Base-by-base conservation (phyloP, 2,113 vertebrate genomes). In the Onychorhynchus coronatus region DNA sequence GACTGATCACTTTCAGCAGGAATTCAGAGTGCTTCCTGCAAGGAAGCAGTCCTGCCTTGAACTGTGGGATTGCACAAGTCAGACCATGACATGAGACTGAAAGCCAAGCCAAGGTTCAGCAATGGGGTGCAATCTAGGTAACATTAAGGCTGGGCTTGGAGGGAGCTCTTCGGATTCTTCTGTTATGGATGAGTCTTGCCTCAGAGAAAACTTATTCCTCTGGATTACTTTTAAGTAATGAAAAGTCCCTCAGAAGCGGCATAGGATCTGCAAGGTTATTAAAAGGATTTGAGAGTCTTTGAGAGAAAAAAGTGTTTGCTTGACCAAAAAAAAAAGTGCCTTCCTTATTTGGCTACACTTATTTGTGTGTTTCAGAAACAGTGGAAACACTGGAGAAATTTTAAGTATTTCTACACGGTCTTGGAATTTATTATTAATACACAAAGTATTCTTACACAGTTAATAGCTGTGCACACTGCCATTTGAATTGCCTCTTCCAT, bases 31-130 rank as follows among this genome's bases (percentile, higher is more conserved):
- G 18, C 58, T 68, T 84, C 76, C 44, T 47, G 19, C 83, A 55
- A 62, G 41, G 44, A 89, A 86, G 41, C 21, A 65, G 13, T 33
- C 21, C 44, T 72, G 42, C 59, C 90, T 80, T 63, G 44, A 83
- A 52, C 41, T 31, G 49, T 37, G 35, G 72, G 25, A 55, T 8
- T 73, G 63, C 37, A 28, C 35, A 73, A 80, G 22, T 41, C 77
- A 80, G 55, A 73, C n/a, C 4, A 5, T 0, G 1, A 58, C 47
- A 27, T 0, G 12, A 75, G 23, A 59, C 35, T 1, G 0, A 83
- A n/a, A 39, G 42, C 52, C 49, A 91, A 85, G 62, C 44, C 27
- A 59, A 55, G 27, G 31, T 46, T 66, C 68, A 53, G 63, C 68
- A 62, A 10, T 15, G 10, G 28, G 6, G 16, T 70, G 41, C 8